Evolutionary conservation across 2,888 invertebrate species (phyloP).

Genomic region (Eulithis testata): DNA sequence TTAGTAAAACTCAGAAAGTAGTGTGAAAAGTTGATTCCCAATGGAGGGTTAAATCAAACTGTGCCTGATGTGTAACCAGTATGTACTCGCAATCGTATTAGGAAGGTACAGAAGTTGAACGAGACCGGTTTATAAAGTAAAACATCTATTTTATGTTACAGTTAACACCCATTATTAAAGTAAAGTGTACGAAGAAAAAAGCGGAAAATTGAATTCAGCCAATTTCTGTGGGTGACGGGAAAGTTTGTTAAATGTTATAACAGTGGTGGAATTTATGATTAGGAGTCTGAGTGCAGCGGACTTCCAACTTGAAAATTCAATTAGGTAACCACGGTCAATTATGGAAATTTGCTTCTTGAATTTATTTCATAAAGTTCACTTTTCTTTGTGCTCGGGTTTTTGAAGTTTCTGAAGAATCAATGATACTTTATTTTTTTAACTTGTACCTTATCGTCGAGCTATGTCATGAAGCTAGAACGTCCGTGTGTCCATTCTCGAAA

Average conservation of each 20-base stretch:
- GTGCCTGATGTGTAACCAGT: too few relatives aligned
- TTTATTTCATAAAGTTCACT: slow-evolving; percentile 28
- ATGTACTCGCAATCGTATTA: too few relatives aligned
- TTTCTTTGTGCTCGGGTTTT: slow-evolving; percentile 23
- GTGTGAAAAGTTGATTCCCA: too few relatives aligned
- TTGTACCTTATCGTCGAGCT: too few relatives aligned
- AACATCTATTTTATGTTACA: slow-evolving; percentile 49
- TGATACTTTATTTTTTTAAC: slow-evolving; percentile 4
- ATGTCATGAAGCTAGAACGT: neutral
- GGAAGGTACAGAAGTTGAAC: too few relatives aligned
- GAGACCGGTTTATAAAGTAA: slow-evolving; percentile 32
- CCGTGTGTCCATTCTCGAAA: slow-evolving; percentile 10
- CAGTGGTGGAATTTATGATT: slow-evolving; percentile 66
- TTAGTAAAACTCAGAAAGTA: neutral
- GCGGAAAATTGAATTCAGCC: slow-evolving; percentile 55
- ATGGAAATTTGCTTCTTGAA: slow-evolving; percentile 39
- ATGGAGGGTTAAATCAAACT: too few relatives aligned
- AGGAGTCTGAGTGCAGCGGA: slow-evolving; percentile 57
- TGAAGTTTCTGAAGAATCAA: slow-evolving; percentile 2
- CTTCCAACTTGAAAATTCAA: slow-evolving; percentile 60
- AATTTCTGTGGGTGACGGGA: slow-evolving; percentile 67
- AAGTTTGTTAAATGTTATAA: slow-evolving; percentile 70
- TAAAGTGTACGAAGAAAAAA: slow-evolving; percentile 47
- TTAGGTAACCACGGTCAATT: slow-evolving; percentile 53
- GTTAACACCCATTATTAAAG: slow-evolving; percentile 51